Conservation (phyloP, 2,888 invertebrate genomes). For the Tipula helvola region DNA sequence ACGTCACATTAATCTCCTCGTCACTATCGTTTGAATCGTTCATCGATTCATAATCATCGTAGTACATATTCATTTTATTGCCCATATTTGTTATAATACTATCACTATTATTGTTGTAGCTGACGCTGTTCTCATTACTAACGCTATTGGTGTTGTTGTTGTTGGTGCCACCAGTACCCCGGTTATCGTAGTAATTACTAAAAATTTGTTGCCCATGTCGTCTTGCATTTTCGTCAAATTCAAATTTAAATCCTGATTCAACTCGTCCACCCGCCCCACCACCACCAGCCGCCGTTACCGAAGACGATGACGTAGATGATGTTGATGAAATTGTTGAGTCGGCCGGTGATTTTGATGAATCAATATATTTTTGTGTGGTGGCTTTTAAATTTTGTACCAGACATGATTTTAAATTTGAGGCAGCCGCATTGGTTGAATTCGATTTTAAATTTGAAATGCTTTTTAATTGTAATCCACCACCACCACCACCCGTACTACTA, state of each 20-base stretch:
- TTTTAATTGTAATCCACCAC: neutral
- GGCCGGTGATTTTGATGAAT: conserved; percentile 9
- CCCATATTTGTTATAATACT: conserved; percentile 20
- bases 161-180: conserved; percentile 11
- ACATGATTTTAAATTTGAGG: conserved; percentile 6
- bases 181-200: conserved; percentile 19
- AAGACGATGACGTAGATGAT: conserved; percentile 13
- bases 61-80: conserved; percentile 33
- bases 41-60: conserved; percentile 28
- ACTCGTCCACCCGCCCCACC: neutral
- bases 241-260: conserved; percentile 14
- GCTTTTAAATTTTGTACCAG: neutral
- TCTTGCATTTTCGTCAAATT: conserved; percentile 16
- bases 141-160: neutral
- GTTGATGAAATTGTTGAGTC: conserved; percentile 9
- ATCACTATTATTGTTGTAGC: conserved; percentile 25
- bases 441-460: neutral
- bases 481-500: neutral
- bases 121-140: neutral
- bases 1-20: conserved; percentile 80
- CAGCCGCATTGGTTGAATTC: neutral
- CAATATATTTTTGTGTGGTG: neutral
- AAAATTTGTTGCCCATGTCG: conserved; percentile 15
- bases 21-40: conserved; percentile 51
- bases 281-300: conserved; percentile 6